Conservation (phyloP, 2,888 invertebrate genomes). For the Maniola hyperantus region DNA sequence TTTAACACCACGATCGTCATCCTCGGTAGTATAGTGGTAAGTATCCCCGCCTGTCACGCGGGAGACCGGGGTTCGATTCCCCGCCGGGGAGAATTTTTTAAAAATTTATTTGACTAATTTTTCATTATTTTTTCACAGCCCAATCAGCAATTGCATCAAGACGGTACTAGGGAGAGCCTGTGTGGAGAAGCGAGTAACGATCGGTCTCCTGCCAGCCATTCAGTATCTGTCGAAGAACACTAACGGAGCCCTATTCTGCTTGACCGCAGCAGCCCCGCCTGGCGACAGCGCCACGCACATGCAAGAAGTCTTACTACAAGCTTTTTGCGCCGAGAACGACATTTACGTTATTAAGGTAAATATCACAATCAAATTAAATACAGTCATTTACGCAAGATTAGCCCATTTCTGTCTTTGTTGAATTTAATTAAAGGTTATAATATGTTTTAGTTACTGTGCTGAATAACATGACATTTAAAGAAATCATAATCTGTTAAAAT, state of each 20-base stretch:
- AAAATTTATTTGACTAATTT: neutral
- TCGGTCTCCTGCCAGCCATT: constrained; percentile 85
- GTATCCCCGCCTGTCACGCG: constrained; percentile 84
- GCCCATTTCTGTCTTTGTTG: neutral
- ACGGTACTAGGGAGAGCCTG: constrained; percentile 80
- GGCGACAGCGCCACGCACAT: constrained; percentile 90
- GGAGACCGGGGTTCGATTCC: constrained; percentile 84
- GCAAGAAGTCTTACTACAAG: constrained; percentile 89
- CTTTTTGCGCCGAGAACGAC: constrained; percentile 90
- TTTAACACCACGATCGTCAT: constrained; percentile 38
- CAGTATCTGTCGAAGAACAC: constrained; percentile 82
- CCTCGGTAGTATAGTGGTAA: constrained; percentile 83
- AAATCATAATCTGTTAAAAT: no score
- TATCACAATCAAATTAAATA: neutral
- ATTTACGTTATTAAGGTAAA: constrained; percentile 88
- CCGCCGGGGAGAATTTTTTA: constrained; percentile 61
- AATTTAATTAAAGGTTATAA: no score
- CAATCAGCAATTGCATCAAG: constrained; percentile 77
- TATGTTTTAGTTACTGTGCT: no score
- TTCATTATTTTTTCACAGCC: constrained; percentile 48
- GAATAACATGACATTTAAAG: no score
- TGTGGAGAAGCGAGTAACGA: constrained; percentile 82
- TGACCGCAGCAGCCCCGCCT: constrained; percentile 85
- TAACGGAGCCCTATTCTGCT: constrained; percentile 86
- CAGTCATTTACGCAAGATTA: neutral